Evolutionary conservation across 2,888 invertebrate species (phyloP).

Genomic region (Beris chalybata): DNA sequence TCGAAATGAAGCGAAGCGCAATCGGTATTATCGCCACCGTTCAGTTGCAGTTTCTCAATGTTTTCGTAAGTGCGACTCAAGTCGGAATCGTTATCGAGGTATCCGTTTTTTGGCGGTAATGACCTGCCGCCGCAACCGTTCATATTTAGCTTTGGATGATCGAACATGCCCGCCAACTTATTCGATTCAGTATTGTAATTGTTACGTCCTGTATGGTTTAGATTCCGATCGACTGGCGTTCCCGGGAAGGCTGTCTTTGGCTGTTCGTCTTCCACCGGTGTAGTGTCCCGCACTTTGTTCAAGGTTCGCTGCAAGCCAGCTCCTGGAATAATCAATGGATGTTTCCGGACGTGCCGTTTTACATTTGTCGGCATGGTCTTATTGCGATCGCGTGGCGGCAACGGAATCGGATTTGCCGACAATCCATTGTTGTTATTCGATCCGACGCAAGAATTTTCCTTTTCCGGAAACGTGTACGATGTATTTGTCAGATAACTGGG

Average conservation of each 20-base stretch:
- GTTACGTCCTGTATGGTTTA: constrained; percentile 30
- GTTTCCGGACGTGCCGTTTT: constrained; percentile 76
- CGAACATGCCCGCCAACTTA: constrained; percentile 32
- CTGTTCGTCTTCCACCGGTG: constrained; percentile 51
- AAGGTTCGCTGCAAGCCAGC: constrained; percentile 65
- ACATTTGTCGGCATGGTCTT: constrained; percentile 64
- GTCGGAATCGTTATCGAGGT: neutral
- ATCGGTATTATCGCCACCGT: constrained; percentile 43
- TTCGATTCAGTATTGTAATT: constrained; percentile 35
- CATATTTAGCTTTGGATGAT: neutral
- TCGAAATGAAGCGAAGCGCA: constrained; percentile 56
- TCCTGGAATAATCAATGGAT: constrained; percentile 76
- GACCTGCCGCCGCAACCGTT: neutral
- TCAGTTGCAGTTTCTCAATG: constrained; percentile 3
- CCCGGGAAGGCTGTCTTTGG: constrained; percentile 40
- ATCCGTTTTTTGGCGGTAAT: neutral
- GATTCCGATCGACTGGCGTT: constrained; percentile 32
- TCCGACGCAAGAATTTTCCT: constrained; percentile 4
- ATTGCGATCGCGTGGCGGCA: constrained; percentile 76
- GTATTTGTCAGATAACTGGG: constrained; percentile 53
- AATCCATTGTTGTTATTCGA: constrained; percentile 12
- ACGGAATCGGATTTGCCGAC: constrained; percentile 68
- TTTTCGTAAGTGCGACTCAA: constrained; percentile 24
- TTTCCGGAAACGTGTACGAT: constrained; percentile 51
- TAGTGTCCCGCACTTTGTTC: constrained; percentile 60